Evolutionary conservation across 2,113 vertebrate species (phyloP).

Genomic region (Tringa solitaria): DNA sequence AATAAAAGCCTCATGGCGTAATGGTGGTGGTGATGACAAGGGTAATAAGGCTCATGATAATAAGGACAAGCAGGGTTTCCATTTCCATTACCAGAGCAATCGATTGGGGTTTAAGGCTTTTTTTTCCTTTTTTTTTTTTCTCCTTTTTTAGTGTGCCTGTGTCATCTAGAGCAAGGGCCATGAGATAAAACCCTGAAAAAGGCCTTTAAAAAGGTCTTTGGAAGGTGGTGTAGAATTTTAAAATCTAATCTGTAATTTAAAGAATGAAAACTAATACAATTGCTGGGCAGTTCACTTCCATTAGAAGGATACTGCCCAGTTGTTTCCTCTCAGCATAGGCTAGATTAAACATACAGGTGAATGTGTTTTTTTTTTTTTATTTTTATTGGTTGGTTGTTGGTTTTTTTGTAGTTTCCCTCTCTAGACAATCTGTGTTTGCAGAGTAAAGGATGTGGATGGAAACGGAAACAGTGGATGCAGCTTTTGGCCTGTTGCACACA

Average conservation of each 20-base stretch:
- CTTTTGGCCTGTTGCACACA: background rate
- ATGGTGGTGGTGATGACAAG: slow-evolving; percentile 70
- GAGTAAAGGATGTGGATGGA: background rate
- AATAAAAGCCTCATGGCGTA: slow-evolving; percentile 63
- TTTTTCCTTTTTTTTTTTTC: background rate
- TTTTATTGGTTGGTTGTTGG: too few relatives aligned
- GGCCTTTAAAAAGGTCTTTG: slow-evolving; percentile 57
- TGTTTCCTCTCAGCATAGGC: background rate
- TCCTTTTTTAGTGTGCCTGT: background rate
- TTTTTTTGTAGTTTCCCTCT: background rate
- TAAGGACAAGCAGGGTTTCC: slow-evolving; percentile 75
- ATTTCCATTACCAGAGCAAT: slow-evolving; percentile 75
- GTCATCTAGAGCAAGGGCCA: slow-evolving; percentile 14
- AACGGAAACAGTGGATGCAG: background rate
- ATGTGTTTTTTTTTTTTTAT: too few relatives aligned
- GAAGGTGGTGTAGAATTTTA: slow-evolving; percentile 63
- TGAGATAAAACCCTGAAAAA: slow-evolving; percentile 51
- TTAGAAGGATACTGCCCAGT: slow-evolving; percentile 15
- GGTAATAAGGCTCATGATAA: slow-evolving; percentile 74
- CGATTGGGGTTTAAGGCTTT: slow-evolving; percentile 41
- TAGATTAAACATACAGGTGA: slow-evolving; percentile 8
- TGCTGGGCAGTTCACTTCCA: slow-evolving; percentile 49
- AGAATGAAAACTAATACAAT: slow-evolving; percentile 66
- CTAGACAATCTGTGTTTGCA: background rate
- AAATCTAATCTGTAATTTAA: slow-evolving; percentile 68